Percentiles rank a stretch among this genome's conserved stretches.
Evolutionary conservation across 30 jellyfish, hydroid and myxozoan species (phyloP).

Genomic region (Calvadosia cruxmelitensis): DNA sequence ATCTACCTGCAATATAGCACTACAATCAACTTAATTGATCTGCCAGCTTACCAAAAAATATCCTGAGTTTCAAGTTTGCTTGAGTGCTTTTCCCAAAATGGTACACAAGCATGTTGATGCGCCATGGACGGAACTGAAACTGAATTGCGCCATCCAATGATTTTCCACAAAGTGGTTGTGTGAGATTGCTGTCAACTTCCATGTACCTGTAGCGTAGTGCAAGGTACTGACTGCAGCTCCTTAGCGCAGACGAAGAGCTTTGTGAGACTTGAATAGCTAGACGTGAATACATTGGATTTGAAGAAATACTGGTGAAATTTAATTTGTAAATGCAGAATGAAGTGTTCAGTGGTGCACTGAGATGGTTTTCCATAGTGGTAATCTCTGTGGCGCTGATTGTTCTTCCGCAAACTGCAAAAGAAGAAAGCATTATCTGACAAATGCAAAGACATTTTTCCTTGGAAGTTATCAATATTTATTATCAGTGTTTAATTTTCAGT

Average conservation of each 20-base stretch:
- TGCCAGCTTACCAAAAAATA: not conserved
- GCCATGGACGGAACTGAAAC: constrained; percentile 1
- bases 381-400: not conserved
- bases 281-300: not conserved
- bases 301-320: not conserved
- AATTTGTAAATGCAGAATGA: not conserved
- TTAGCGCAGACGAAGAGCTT: not conserved
- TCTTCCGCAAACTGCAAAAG: not conserved
- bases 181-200: not conserved
- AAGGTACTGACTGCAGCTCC: not conserved
- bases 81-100: not conserved
- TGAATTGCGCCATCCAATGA: not conserved
- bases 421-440: not conserved
- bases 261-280: not conserved
- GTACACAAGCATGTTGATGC: not conserved
- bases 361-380: not conserved
- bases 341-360: not conserved
- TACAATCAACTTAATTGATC: too few species aligned
- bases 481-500: too few species aligned
- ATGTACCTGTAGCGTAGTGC: not conserved
- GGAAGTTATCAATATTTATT: too few species aligned
- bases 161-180: not conserved
- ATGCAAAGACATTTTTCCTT: too few species aligned
- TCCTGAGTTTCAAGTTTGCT: not conserved
- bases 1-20: too few species aligned